Evolutionary conservation across 2,113 vertebrate species (phyloP), one percentile per base, ranked within the genome.

Genomic region (Colaptes auratus): DNA sequence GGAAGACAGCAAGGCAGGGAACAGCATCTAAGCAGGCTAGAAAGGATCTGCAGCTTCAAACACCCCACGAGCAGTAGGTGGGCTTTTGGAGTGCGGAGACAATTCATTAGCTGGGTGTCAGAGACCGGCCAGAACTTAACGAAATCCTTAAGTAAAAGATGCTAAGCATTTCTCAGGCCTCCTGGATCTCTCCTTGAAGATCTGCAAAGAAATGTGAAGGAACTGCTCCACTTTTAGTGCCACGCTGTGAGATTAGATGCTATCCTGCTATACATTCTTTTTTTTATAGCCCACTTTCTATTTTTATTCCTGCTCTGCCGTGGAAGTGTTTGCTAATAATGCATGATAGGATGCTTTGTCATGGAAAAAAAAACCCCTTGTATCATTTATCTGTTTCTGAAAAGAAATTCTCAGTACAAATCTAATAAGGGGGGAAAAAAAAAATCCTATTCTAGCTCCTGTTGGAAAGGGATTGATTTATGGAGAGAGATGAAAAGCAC

Each of bases 351-450:
- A 94, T 96, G 96, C 94, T 96, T 95, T 96, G 95, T 96, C 95
- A 96, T 92, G 92, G 94, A 95, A 95, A 86, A 96, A 96, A 33
- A 11, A 39, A n/a, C n/a, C 39, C 70, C 84, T 90, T 85, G 92
- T 95, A 91, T 95, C 96, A 91, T 95, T 93, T 96, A 93, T 96
- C 96, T 96, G 94, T 92, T 96, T 89, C 88, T 93, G 86, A 96
- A 93, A 94, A 95, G 94, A 96, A 94, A 96, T 95, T 95, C 91
- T 96, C 86, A 66, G 92, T 96, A 96, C 92, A 96, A 96, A 94
- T 93, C 96, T 96, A 96, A 96, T 96, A 95, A 96, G 94, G 39
- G 39, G 39, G 39, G 39, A 82, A 30, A 33, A 73, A 86, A 86
- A 58, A 93, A 94, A 84, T 72, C 70, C 89, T 92, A 94, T 95